Conservation (phyloP, 2,888 invertebrate genomes). For the Adelphocoris suturalis region DNA sequence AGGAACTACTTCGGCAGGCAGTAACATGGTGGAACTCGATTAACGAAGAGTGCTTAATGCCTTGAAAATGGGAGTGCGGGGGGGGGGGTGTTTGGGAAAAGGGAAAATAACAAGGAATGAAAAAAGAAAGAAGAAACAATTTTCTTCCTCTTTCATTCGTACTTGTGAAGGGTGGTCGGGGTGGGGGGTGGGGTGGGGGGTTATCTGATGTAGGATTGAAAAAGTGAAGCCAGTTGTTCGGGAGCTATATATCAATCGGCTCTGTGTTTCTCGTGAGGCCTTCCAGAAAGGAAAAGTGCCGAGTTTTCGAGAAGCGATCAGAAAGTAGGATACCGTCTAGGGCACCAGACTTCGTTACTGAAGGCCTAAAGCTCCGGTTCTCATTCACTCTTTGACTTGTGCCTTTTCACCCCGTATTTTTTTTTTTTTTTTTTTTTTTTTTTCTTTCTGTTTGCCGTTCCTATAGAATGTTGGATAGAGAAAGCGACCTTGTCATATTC, state of each 20-base stretch:
- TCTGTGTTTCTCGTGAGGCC: constrained; percentile 19
- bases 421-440: not conserved
- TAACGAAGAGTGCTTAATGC: too few relatives aligned
- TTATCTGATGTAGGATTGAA: constrained; percentile 33
- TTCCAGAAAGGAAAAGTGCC: constrained; percentile 34
- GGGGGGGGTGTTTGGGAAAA: not conserved
- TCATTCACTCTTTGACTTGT: constrained; percentile 30
- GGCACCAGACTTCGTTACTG: constrained; percentile 62
- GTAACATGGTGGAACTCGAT: too few relatives aligned
- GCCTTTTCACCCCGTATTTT: constrained; percentile 22
- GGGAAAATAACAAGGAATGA: constrained; percentile 33
- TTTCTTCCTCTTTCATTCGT: not conserved
- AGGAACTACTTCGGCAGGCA: too few relatives aligned
- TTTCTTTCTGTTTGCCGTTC: not conserved
- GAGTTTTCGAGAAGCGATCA: not conserved
- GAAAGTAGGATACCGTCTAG: constrained; percentile 42
- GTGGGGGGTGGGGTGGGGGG: not conserved
- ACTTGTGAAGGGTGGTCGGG: not conserved
- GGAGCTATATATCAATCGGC: constrained; percentile 62
- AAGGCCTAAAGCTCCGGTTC: constrained; percentile 35
- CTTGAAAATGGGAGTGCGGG: not conserved
- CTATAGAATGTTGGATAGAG: constrained; percentile 3
- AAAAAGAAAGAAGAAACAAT: constrained; percentile 7
- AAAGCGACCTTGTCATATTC: constrained; percentile 8
- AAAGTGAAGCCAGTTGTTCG: constrained; percentile 53